Evolutionary conservation across 2,113 vertebrate species (phyloP).

Genomic region (Hypanus sabinus): DNA sequence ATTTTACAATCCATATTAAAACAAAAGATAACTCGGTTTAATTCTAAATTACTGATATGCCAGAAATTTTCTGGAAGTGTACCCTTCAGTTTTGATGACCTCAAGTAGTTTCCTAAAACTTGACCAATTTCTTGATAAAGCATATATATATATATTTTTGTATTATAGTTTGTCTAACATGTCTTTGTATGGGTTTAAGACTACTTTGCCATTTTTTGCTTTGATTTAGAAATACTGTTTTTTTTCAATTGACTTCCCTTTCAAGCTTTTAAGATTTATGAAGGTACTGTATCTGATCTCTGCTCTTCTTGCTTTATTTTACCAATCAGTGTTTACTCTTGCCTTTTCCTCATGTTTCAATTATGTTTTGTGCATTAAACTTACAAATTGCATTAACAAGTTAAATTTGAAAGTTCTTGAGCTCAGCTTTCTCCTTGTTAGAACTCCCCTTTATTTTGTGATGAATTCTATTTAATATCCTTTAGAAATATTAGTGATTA

Average conservation of each 20-base stretch:
- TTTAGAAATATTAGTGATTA: not conserved
- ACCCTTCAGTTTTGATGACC: not conserved
- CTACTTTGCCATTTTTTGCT: not conserved
- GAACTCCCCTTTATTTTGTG: not conserved
- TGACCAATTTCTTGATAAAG: too few species aligned
- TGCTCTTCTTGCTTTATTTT: not conserved
- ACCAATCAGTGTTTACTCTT: not conserved
- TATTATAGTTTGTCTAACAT: not conserved
- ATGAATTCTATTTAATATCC: not conserved
- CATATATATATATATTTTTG: too few species aligned
- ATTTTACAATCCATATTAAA: not conserved
- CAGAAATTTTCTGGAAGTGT: not conserved
- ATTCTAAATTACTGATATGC: not conserved
- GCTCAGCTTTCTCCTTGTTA: not conserved
- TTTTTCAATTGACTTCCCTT: not conserved
- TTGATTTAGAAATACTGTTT: not conserved
- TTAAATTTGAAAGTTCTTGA: not conserved
- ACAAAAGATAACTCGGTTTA: too few species aligned
- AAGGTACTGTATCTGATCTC: too few species aligned
- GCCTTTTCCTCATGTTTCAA: not conserved
- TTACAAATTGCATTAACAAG: not conserved
- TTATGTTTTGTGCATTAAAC: not conserved
- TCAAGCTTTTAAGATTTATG: not conserved
- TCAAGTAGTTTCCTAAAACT: not conserved
- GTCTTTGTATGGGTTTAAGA: not conserved